phyloP scores from a whole-genome alignment of 2,113 vertebrate species.

The Petromus typicus region DNA sequence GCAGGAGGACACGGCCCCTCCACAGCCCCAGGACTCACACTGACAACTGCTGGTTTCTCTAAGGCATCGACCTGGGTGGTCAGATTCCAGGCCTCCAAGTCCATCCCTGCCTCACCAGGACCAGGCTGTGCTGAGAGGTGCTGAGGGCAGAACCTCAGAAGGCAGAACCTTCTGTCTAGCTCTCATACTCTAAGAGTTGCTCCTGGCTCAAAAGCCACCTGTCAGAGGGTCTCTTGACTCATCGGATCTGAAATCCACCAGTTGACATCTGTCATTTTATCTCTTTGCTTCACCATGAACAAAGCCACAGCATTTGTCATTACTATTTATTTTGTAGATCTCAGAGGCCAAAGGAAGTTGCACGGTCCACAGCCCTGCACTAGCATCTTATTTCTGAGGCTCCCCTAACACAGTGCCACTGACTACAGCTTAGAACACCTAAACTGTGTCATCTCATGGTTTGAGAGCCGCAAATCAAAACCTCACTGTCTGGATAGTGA shows the following conservation, averaged over 20 bases:
- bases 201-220: not conserved
- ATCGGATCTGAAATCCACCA: not conserved
- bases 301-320: not conserved
- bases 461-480: not conserved
- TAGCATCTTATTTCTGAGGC: not conserved
- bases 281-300: not conserved
- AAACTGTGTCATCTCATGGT: not conserved
- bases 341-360: not conserved
- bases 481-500: not conserved
- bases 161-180: not conserved
- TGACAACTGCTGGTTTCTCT: not conserved
- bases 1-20: not conserved
- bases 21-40: not conserved
- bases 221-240: not conserved
- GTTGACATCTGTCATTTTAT: not conserved
- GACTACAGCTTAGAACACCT: not conserved
- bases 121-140: not conserved
- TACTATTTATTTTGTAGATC: not conserved
- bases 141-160: not conserved
- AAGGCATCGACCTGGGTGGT: not conserved
- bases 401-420: not conserved
- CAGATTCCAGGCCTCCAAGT: not conserved
- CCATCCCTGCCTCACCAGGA: not conserved
- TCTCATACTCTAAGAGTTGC: not conserved
- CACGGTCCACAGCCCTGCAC: too few relatives aligned